Evolutionary conservation across 2,113 vertebrate genomes (phyloP).

Genomic region (Pelusios castaneus): DNA sequence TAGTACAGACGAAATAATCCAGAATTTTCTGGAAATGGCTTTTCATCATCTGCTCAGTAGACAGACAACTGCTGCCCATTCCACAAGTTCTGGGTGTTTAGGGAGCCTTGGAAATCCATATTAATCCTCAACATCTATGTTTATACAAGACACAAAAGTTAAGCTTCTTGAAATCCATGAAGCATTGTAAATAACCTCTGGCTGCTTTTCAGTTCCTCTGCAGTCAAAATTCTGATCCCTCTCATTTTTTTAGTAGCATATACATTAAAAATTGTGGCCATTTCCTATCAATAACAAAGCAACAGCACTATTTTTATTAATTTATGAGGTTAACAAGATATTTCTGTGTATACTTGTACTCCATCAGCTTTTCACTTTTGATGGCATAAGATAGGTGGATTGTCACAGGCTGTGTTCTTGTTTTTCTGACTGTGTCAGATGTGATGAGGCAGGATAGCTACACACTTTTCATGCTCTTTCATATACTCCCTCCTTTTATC

Average conservation of each 20-base stretch:
- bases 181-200: neutral
- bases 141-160: neutral
- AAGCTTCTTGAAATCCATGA: neutral
- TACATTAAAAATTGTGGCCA: neutral
- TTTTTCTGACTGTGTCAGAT: neutral
- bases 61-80: neutral
- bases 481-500: constrained; percentile 38
- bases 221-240: neutral
- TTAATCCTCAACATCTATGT: neutral
- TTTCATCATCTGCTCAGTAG: neutral
- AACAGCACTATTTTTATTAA: neutral
- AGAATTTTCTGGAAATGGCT: neutral
- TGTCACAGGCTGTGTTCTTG: neutral
- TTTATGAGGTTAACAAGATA: neutral
- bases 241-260: neutral
- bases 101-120: neutral
- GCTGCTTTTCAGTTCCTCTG: constrained; percentile 8
- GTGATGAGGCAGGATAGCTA: constrained; percentile 26
- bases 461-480: constrained; percentile 10
- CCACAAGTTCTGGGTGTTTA: neutral
- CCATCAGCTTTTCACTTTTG: neutral
- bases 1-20: neutral
- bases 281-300: neutral
- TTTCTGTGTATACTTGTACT: neutral
- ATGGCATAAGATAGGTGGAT: neutral